Percentiles rank a stretch among this genome's conserved stretches.
Conservation (phyloP, 2,113 vertebrate genomes). For the Colinus virginianus region DNA sequence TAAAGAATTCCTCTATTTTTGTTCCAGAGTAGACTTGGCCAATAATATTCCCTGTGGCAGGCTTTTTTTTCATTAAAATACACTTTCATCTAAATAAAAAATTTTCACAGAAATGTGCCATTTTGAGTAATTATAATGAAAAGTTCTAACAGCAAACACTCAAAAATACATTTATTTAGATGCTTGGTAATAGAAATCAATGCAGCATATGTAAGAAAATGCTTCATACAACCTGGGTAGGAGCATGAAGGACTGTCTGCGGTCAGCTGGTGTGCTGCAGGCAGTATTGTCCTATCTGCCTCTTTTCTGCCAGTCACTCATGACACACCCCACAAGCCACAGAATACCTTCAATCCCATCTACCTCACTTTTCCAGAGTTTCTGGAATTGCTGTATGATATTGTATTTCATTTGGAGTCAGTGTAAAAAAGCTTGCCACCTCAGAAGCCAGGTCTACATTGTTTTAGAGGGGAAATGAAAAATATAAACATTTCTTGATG, state of each 20-base stretch:
- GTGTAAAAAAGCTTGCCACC: neutral
- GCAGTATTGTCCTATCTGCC: neutral
- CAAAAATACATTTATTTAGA: neutral
- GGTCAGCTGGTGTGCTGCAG: neutral
- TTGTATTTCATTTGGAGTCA: accelerated
- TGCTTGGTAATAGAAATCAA: neutral
- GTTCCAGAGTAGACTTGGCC: neutral
- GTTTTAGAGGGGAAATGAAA: neutral
- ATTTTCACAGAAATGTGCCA: neutral
- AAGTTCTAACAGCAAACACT: neutral
- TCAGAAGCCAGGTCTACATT: neutral
- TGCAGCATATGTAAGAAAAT: accelerated
- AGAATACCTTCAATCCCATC: neutral
- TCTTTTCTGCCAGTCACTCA: neutral
- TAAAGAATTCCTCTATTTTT: neutral
- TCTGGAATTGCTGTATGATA: neutral
- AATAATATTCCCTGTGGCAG: neutral
- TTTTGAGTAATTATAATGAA: neutral
- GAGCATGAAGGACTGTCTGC: neutral
- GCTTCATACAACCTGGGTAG: neutral
- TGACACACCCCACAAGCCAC: neutral
- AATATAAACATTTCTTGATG: neutral
- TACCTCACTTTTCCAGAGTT: neutral
- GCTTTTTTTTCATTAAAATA: neutral
- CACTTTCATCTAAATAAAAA: neutral